Percentiles rank a stretch among this genome's conserved stretches.
Evolutionary conservation across 2,797 vertebrate species (phyloP).

Genomic region (Anabas testudineus): DNA sequence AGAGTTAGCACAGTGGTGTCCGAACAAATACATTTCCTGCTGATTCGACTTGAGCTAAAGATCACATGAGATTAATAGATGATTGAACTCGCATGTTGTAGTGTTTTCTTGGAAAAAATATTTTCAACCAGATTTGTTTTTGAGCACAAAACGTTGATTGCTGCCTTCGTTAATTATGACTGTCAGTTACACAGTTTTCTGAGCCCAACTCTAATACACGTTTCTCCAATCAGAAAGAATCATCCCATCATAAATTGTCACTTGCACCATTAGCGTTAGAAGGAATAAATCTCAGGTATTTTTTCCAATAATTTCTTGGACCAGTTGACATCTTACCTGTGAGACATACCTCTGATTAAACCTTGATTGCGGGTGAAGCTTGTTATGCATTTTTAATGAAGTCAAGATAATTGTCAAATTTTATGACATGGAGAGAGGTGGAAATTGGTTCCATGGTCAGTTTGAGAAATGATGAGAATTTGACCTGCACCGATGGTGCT

Average conservation of each 20-base stretch:
- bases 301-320: conserved; percentile 84
- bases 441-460: conserved; percentile 96
- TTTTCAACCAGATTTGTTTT: conserved; percentile 1
- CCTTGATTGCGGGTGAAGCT: conserved; percentile 87
- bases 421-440: conserved; percentile 91
- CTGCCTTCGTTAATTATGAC: conserved; percentile 4
- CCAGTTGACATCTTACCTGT: conserved; percentile 84
- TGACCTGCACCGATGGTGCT: conserved; percentile 86
- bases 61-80: conserved; percentile 10
- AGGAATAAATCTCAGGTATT: conserved; percentile 83
- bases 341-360: conserved; percentile 90
- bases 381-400: conserved; percentile 96
- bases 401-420: conserved; percentile 92
- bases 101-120: background rate
- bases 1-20: conserved; percentile 1
- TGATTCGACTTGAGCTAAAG: conserved; percentile 24
- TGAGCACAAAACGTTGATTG: conserved; percentile 12
- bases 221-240: conserved; percentile 46
- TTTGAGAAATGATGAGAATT: conserved; percentile 94
- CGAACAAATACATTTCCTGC: conserved; percentile 2
- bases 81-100: background rate
- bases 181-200: conserved; percentile 4
- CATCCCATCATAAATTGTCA: conserved; percentile 56
- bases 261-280: conserved; percentile 73
- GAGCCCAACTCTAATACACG: conserved; percentile 36